Percentiles rank a stretch among this genome's conserved stretches.
Evolutionary conservation across 2,113 vertebrate genomes (phyloP).

Genomic region (Zosterops pallidus): DNA sequence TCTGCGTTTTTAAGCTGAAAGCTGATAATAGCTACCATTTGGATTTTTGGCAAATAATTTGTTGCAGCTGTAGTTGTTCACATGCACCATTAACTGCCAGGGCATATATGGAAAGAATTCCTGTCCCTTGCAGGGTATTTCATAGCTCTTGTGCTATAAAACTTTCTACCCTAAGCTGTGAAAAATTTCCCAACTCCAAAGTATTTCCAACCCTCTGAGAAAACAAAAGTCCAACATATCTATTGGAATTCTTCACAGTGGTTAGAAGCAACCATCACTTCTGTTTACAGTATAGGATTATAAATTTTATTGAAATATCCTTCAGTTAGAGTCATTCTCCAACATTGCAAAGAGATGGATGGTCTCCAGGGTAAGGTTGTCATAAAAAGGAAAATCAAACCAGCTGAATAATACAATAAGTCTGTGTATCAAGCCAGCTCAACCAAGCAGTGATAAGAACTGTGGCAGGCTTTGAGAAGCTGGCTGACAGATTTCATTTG

Average conservation of each 20-base stretch:
- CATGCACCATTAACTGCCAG: slow-evolving; percentile 21
- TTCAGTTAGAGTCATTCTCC: slow-evolving; percentile 68
- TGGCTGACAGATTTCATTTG: slow-evolving; percentile 83
- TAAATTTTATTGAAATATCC: slow-evolving; percentile 76
- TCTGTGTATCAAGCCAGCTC: slow-evolving; percentile 74
- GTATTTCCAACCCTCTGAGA: not conserved
- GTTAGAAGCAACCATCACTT: slow-evolving; percentile 60
- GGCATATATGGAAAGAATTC: not conserved
- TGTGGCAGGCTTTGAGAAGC: slow-evolving; percentile 76
- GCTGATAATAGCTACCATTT: slow-evolving; percentile 21
- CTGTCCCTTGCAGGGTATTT: not conserved
- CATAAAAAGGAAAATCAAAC: slow-evolving; percentile 82
- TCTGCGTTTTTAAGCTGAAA: not conserved
- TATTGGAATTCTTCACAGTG: slow-evolving; percentile 57
- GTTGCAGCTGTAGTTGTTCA: slow-evolving; percentile 45
- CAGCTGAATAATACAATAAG: slow-evolving; percentile 80
- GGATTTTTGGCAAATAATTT: slow-evolving; percentile 38
- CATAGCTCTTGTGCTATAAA: not conserved
- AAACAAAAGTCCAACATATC: not conserved
- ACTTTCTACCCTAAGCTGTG: not conserved
- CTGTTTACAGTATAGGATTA: slow-evolving; percentile 62
- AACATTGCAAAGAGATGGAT: slow-evolving; percentile 79
- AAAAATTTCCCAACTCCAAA: not conserved
- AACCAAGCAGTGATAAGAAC: slow-evolving; percentile 74
- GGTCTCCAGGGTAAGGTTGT: slow-evolving; percentile 79